These are phyloP conservation scores for Oryzias curvinotus DNA, from an alignment of 2,113 vertebrate species.

Conservation along the genomic window DNA sequence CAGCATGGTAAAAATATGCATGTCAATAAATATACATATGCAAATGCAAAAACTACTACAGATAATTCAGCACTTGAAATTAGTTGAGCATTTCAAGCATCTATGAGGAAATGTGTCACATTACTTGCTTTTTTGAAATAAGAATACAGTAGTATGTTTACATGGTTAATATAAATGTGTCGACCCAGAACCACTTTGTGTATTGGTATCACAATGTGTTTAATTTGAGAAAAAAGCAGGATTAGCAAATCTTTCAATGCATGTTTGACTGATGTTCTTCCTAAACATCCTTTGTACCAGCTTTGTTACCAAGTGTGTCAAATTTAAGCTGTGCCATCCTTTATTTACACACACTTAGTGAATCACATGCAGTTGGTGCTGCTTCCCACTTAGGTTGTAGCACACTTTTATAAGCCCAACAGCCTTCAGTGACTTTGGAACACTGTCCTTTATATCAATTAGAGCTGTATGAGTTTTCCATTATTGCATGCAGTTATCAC, in stretches of 20 bases:
- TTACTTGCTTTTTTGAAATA: conserved; percentile 12
- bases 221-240: conserved; percentile 27
- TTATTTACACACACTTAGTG: conserved; percentile 44
- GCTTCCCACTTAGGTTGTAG: conserved; percentile 15
- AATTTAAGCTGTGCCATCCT: conserved; percentile 36
- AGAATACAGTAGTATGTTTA: conserved; percentile 35
- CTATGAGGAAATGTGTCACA: background rate
- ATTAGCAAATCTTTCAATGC: conserved; percentile 39
- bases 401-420: conserved; percentile 32
- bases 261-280: conserved; percentile 44
- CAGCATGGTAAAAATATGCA: background rate
- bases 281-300: conserved; percentile 36
- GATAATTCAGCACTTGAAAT: background rate
- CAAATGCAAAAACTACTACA: background rate
- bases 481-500: conserved; percentile 37
- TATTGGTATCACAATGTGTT: conserved; percentile 31
- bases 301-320: conserved; percentile 45
- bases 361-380: conserved; percentile 28
- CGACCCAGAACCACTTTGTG: conserved; percentile 24
- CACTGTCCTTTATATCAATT: conserved; percentile 60
- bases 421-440: conserved; percentile 49
- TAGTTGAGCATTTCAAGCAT: conserved; percentile 2
- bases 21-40: background rate
- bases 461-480: conserved; percentile 41
- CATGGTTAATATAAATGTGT: conserved; percentile 20